Evolutionary conservation across 2,113 vertebrate genomes (phyloP).

Genomic region (Laticauda colubrina): DNA sequence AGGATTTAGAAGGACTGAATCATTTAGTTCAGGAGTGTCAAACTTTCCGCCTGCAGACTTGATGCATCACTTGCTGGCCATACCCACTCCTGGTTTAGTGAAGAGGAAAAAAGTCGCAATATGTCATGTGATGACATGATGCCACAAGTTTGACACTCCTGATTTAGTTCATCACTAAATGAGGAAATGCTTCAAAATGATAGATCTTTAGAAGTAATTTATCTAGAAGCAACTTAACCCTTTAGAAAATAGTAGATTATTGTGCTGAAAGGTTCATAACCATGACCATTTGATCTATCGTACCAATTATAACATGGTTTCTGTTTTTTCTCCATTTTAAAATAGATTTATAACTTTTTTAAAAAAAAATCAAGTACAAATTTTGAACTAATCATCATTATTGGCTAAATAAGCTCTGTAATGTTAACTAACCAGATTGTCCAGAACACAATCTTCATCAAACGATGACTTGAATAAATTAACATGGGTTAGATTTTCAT

Average conservation of each 20-base stretch:
- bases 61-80: no score
- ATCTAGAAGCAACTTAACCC: background rate
- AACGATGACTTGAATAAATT: background rate
- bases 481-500: background rate
- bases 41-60: no score
- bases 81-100: no score
- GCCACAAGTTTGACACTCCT: no score
- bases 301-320: background rate
- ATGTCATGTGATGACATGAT: no score
- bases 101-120: no score
- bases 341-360: background rate
- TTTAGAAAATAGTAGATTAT: background rate
- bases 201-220: background rate
- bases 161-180: background rate
- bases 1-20: background rate
- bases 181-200: background rate
- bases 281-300: background rate
- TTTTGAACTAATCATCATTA: background rate
- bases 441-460: background rate
- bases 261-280: background rate
- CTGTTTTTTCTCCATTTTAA: background rate
- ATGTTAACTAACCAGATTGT: background rate
- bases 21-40: background rate
- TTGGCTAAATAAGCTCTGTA: background rate
- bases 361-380: background rate